Conservation (phyloP, 2,113 vertebrate species). For the Numenius arquata region DNA sequence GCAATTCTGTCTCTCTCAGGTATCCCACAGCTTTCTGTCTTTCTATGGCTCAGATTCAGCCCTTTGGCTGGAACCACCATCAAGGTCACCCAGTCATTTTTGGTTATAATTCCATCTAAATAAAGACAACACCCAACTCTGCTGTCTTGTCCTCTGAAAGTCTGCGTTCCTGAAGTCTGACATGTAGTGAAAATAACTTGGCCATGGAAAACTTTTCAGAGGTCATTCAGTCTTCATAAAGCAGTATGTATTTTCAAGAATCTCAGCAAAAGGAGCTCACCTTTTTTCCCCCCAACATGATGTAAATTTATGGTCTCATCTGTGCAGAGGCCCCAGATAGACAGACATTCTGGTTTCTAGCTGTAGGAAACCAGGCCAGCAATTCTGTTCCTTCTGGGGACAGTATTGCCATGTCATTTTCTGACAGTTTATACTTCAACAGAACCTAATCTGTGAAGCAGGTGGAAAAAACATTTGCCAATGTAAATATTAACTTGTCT, state of each 20-base stretch:
- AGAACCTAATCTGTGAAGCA: neutral
- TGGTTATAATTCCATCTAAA: neutral
- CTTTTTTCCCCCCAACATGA: neutral
- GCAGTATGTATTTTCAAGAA: neutral
- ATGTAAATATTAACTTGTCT: neutral
- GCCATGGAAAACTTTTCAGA: neutral
- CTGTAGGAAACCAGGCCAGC: neutral
- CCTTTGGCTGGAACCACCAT: neutral
- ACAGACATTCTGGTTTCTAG: neutral
- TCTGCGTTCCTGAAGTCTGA: neutral
- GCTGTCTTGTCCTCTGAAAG: neutral
- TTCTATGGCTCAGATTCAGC: neutral
- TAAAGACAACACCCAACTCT: neutral
- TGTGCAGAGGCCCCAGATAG: neutral
- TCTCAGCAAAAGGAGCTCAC: neutral
- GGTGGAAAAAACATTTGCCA: neutral
- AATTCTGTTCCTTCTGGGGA: neutral
- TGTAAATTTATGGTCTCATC: neutral
- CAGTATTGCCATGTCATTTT: neutral
- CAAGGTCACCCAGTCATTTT: neutral
- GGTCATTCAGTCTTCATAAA: neutral
- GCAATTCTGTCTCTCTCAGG: neutral
- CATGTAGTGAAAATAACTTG: neutral
- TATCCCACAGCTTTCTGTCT: neutral
- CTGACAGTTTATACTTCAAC: neutral